A percentile compares a stretch with the other conserved stretches of the same genome.
phyloP scores from a whole-genome alignment of 2,113 vertebrate genomes.

The Stegastes partitus region DNA sequence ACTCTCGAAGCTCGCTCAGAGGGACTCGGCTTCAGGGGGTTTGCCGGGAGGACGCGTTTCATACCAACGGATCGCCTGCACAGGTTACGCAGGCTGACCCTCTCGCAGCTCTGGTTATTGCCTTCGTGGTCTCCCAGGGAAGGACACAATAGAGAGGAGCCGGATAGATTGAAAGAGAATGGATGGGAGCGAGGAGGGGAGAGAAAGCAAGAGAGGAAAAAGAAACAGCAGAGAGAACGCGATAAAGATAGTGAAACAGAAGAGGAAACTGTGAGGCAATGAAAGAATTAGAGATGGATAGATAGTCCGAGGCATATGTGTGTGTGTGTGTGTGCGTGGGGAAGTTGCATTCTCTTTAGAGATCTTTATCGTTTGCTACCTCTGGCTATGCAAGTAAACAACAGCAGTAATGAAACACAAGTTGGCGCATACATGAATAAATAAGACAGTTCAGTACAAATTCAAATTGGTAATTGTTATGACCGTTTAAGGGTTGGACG shows the following conservation, averaged over 20 bases:
- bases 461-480: slow-evolving; percentile 47
- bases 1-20: slow-evolving; percentile 14
- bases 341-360: slow-evolving; percentile 48
- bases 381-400: slow-evolving; percentile 75
- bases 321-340: slow-evolving; percentile 16
- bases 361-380: slow-evolving; percentile 74
- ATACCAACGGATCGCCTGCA: slow-evolving; percentile 21
- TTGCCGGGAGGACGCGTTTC: slow-evolving; percentile 39
- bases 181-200: slow-evolving; percentile 31
- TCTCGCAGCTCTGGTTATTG: slow-evolving; percentile 73
- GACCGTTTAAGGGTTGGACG: slow-evolving; percentile 24
- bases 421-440: slow-evolving; percentile 75
- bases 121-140: slow-evolving; percentile 72
- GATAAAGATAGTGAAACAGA: slow-evolving; percentile 50
- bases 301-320: slow-evolving; percentile 44
- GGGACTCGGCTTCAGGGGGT: slow-evolving; percentile 30
- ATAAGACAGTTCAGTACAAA: slow-evolving; percentile 52
- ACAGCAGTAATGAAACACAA: slow-evolving; percentile 70
- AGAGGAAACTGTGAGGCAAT: slow-evolving; percentile 40
- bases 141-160: slow-evolving; percentile 54
- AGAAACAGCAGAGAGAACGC: slow-evolving; percentile 24
- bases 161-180: slow-evolving; percentile 49
- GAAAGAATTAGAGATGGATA: slow-evolving; percentile 59
- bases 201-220: slow-evolving; percentile 28
- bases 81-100: slow-evolving; percentile 69